Base-by-base conservation (phyloP, 2,888 invertebrate genomes). In the Odontocerum albicorne region DNA sequence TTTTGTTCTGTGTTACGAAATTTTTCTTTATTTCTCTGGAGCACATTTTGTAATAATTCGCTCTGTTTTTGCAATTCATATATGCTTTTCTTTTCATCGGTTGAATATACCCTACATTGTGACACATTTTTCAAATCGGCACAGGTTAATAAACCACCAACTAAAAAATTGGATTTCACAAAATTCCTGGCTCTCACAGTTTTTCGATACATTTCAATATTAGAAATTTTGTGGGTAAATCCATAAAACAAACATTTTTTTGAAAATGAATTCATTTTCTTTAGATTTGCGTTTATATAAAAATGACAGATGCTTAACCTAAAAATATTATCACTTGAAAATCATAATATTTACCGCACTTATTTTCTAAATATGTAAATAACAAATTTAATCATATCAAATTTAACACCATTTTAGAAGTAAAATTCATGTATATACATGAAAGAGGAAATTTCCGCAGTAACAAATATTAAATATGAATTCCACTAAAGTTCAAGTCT, bases 21-120 rank as follows among this genome's bases (percentile, higher is more conserved):
- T 65, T 79, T 81, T 59, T 80, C 82, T 58, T 82, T 84, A 62
- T 80, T 85, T 47, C 83, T 79, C 60, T 84, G 80, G 50, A 87
- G 73, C 2, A 73, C 83, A 68, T 79, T 75, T 66, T 83, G 80
- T 1, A 84, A 55, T 10, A 74, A 66, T 62, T 79, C 74, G 1
- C 77, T 66, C 53, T 79, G 78, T 62, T 81, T 78, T 39, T 73
- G 72, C 50, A 74, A 64, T 52, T 70, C 70, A 62, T 74, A 62
- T 46, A 74, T 72, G 49, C 70, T 45, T 27, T 56, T 51, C 13
- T 56, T 51, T 4, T 56, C 51, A 2, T 46, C 40, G 4, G 46
- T 16, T 16, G 40, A 42, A 44, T 49, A 49, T 4, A 27, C 12
- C 44, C 51, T 31, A 8, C 38, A 19, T 22, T 27, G 21, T 12